These are phyloP conservation scores for Ectropis grisescens DNA, from an alignment of 1,140 invertebrate genomes.

Conservation along the genomic window DNA sequence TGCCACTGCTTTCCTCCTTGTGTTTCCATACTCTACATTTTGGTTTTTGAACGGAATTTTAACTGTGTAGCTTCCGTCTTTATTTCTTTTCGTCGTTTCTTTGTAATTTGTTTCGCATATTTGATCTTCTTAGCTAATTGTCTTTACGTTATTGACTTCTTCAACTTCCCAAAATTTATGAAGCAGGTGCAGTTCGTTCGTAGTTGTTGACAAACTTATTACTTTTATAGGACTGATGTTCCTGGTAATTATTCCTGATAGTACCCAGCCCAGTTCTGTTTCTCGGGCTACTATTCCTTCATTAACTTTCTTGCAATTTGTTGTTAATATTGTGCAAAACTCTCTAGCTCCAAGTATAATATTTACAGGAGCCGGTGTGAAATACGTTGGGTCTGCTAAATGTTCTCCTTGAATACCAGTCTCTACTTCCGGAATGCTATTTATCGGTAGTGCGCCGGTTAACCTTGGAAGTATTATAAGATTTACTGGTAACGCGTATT, in stretches of 20 bases:
- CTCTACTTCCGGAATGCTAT: too few relatives aligned
- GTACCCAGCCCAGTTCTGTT: constrained; percentile 19
- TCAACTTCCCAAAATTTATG: constrained; percentile 22
- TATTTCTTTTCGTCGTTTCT: constrained; percentile 14
- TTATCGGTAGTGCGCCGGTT: not conserved
- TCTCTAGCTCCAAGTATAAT: constrained; percentile 16
- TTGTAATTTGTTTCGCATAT: constrained; percentile 18
- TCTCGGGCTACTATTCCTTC: too few relatives aligned
- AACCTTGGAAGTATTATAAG: not conserved
- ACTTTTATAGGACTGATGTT: too few relatives aligned
- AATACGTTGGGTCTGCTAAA: too few relatives aligned
- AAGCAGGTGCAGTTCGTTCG: too few relatives aligned
- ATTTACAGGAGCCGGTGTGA: constrained; percentile 16
- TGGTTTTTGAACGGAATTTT: constrained; percentile 15
- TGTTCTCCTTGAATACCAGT: too few relatives aligned
- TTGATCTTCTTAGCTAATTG: constrained; percentile 15
- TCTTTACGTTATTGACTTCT: constrained; percentile 9
- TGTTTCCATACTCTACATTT: constrained; percentile 10
- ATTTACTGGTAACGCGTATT: too few relatives aligned
- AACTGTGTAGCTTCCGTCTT: constrained; percentile 16
- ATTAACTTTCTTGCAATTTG: too few relatives aligned
- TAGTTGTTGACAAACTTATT: too few relatives aligned
- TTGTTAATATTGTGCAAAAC: too few relatives aligned
- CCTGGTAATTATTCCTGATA: constrained; percentile 13
- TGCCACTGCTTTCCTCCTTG: constrained; percentile 13